Conservation (phyloP, 2,888 invertebrate genomes). For the Nysson spinosus region DNA sequence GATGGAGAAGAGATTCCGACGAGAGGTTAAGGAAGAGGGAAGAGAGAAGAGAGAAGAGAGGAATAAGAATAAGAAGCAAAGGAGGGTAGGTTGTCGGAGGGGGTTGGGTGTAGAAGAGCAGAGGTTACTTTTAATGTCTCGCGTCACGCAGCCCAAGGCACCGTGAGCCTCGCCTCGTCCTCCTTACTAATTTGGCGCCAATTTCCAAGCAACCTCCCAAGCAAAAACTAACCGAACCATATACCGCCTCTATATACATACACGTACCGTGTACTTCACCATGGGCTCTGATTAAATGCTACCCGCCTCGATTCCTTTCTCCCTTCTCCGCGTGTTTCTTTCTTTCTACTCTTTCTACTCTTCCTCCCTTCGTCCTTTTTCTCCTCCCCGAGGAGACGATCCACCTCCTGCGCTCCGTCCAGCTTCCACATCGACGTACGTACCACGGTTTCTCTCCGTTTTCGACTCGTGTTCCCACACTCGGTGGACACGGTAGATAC, state of each 20-base stretch:
- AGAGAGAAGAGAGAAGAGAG: conserved; percentile 36
- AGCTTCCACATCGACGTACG: conserved; percentile 19
- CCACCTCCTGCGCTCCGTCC: conserved; percentile 29
- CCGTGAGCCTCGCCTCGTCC: conserved; percentile 71
- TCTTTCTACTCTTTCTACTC: conserved; percentile 35
- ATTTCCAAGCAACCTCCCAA: conserved; percentile 77
- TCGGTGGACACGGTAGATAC: conserved; percentile 34
- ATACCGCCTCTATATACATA: conserved; percentile 58
- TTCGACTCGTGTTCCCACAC: conserved; percentile 56
- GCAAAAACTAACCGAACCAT: conserved; percentile 77
- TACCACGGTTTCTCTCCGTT: conserved; percentile 26
- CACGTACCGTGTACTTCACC: conserved; percentile 63
- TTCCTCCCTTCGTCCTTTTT: conserved; percentile 26
- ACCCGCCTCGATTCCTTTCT: conserved; percentile 63
- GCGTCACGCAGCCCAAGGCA: conserved; percentile 76
- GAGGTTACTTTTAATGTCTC: conserved; percentile 77
- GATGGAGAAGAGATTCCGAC: conserved; percentile 36
- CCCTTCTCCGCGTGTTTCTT: conserved; percentile 21
- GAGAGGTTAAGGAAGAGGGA: conserved; percentile 46
- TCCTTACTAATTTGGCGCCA: conserved; percentile 78
- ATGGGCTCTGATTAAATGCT: conserved; percentile 76
- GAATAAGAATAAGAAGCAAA: conserved; percentile 12
- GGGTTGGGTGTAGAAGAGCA: conserved; percentile 66
- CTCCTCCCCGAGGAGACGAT: too few species aligned
- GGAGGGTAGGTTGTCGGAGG: conserved; percentile 38